These are phyloP conservation scores for Chrysolina oricalcia DNA, from an alignment of 2,888 invertebrate species.

Conservation along the genomic window DNA sequence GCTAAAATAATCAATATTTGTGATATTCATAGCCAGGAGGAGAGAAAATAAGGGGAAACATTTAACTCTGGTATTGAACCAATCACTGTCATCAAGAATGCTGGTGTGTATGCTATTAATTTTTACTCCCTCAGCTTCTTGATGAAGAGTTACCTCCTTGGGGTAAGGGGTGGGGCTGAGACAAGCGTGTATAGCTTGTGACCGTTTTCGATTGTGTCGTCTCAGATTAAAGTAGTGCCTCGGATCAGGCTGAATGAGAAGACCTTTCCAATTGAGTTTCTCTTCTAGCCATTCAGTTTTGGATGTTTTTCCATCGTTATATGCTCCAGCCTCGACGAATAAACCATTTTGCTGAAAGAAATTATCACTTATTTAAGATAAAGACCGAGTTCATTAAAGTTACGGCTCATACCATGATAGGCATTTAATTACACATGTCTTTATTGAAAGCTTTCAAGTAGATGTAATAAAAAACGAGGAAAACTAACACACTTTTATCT, in stretches of 20 bases:
- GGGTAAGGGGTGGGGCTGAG: constrained; percentile 85
- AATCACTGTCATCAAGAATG: constrained; percentile 73
- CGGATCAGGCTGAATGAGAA: constrained; percentile 85
- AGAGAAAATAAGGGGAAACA: constrained; percentile 90
- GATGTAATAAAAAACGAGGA: too few relatives aligned
- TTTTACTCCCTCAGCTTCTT: constrained; percentile 70
- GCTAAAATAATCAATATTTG: constrained; percentile 81
- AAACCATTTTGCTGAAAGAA: constrained; percentile 78
- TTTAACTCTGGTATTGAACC: constrained; percentile 83
- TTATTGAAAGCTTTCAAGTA: too few relatives aligned
- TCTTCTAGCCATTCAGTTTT: constrained; percentile 83
- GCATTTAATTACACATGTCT: too few relatives aligned
- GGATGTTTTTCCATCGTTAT: constrained; percentile 75
- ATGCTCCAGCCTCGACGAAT: constrained; percentile 81
- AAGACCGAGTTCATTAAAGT: background rate
- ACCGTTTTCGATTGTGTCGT: constrained; percentile 75
- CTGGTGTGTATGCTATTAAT: constrained; percentile 74
- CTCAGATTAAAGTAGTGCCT: constrained; percentile 82
- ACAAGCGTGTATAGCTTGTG: constrained; percentile 84
- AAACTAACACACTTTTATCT: too few relatives aligned
- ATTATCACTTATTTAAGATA: constrained; percentile 44
- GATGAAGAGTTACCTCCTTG: constrained; percentile 74
- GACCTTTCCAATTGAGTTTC: constrained; percentile 82
- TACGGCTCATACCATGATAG: too few relatives aligned
- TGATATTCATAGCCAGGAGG: constrained; percentile 83